Conservation (phyloP, 2,113 vertebrate species). For the Chaenocephalus aceratus region DNA sequence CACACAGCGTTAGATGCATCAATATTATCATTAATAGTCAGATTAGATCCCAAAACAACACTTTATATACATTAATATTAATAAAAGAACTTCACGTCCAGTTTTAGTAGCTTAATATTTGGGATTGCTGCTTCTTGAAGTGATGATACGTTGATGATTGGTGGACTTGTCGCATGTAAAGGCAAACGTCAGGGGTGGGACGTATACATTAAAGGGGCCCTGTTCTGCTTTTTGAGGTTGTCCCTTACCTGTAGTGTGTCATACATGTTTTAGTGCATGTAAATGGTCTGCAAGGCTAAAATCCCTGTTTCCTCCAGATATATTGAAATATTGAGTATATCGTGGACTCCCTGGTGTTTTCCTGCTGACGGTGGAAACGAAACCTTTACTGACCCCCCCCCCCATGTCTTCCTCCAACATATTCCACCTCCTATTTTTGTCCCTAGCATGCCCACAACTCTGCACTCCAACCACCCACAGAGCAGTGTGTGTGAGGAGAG, state of each 20-base stretch:
- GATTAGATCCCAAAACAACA: not conserved
- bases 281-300: too few relatives aligned
- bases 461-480: slow-evolving; percentile 43
- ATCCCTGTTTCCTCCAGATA: not conserved
- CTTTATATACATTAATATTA: not conserved
- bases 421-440: slow-evolving; percentile 32
- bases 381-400: slow-evolving; percentile 17
- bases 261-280: too few relatives aligned
- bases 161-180: not conserved
- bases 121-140: not conserved
- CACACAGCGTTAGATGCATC: too few relatives aligned
- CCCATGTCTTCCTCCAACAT: slow-evolving; percentile 30
- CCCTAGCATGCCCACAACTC: slow-evolving; percentile 44
- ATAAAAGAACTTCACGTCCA: not conserved
- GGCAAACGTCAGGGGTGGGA: too few relatives aligned
- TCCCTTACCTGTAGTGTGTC: too few relatives aligned
- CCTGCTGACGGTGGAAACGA: too few relatives aligned
- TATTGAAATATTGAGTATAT: not conserved
- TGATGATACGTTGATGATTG: not conserved
- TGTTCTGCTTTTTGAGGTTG: too few relatives aligned
- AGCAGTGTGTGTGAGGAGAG: slow-evolving; percentile 7
- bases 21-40: not conserved
- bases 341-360: not conserved
- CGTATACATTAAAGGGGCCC: too few relatives aligned
- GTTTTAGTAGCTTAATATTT: not conserved